Base-by-base conservation (phyloP, 2,797 vertebrate species). In the Apogon hyalosoma region DNA sequence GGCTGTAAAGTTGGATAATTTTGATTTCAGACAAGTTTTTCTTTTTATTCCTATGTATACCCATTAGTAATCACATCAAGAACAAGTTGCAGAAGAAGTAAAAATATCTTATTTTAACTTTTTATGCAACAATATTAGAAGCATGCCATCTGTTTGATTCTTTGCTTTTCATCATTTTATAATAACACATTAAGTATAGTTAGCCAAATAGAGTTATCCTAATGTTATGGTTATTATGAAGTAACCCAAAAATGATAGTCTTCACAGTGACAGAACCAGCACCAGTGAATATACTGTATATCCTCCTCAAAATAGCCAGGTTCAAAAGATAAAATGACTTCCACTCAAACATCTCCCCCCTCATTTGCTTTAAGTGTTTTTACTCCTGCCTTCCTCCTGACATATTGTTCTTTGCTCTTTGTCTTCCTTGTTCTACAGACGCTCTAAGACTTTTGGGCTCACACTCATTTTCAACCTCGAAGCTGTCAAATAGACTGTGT, bases 401-500 rank as follows among this genome's bases (percentile, higher is more conserved):
- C 18, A 53, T 72, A n/a, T 4, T 39, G 49, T 31, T 70, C 45
- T 70, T 46, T 40, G 13, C 66, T 65, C 55, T 68, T 69, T 45
- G 39, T 75, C 63, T 67, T 15, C 0, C 33, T 79, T 69, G 52
- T 80, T 79, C 74, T 75, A 63, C 64, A 80, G 52, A 78, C 50
- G 50, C 78, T 50, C 36, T 7, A 53, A 77, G 56, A 53, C 71
- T 70, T 49, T 79, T 45, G 51, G 69, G 82, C 15, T 16, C 60
- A 70, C 72, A 77, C 80, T 69, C 71, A 74, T 71, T 86, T 73
- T 57, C 24, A 77, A 69, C 69, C 60, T 43, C 13, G 63, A 67
- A 77, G 70, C 76, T 86, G 79, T 76, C 73, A 72, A 50, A 67
- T 55, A 21, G 58, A 21, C 72, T 67, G 75, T 63, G 24, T 28